Evolutionary conservation across 2,113 vertebrate species (phyloP), one percentile per base, ranked within the genome.

Genomic region (Cottus gobio): DNA sequence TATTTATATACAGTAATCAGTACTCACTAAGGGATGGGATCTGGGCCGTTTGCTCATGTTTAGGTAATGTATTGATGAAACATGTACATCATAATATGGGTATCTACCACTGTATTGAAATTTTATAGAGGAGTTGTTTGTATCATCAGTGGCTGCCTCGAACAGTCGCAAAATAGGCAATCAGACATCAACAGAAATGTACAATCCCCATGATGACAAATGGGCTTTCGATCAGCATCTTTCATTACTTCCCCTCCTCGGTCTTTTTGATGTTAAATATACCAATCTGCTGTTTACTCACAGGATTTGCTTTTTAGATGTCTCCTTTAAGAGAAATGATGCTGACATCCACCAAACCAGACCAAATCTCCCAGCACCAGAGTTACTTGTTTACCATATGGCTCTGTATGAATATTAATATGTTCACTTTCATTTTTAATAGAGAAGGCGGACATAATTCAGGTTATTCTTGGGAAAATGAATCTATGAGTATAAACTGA

Each of bases 331-430:
- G 6, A 74, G 22, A 60, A 69, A 79, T 69, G 34, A 69, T 68
- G 44, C 78, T 85, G 77, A 67, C 50, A 77, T 52, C 62, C 42
- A 72, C 48, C 85, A 84, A 89, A 84, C 82, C n/a, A 9, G 72
- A 87, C 84, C 50, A 83, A 84, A 86, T 80, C 72, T 82, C 71
- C 24, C 46, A 68, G 80, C 80, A 83, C 86, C 80, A 71, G 10
- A 85, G 26, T 87, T 63, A 71, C 74, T 74, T 89, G 82, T 89
- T 91, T 88, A 82, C 81, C 83, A 89, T 87, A 82, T 88, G 80
- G 82, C 68, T 63, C 5, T 2, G 34, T 54, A 85, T 85, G 71
- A 83, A 89, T 89, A 91, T 91, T 84, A 76, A 88, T 81, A 66
- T 57, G 80, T 65, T 54, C 74, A 72, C 1, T 89, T 91, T 78